Percentiles rank a stretch among this genome's conserved stretches.
These are phyloP conservation scores for Syrista parreyssii DNA, from an alignment of 2,888 invertebrate genomes.

Conservation along the genomic window DNA sequence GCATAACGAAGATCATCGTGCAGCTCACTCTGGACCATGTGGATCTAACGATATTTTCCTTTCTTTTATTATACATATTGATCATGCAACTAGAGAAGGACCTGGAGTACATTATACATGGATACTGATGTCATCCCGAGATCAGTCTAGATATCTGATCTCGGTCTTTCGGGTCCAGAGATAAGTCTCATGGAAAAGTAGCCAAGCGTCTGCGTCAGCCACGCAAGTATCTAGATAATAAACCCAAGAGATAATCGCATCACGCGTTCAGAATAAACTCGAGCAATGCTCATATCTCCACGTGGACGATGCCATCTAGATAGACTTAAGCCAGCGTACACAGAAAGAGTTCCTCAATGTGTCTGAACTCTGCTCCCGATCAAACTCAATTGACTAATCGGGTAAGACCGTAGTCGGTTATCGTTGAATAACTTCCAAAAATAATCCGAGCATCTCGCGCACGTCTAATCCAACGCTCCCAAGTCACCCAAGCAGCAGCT, in stretches of 20 bases:
- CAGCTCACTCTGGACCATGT: not conserved
- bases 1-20: not conserved
- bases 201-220: not conserved
- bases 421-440: not conserved
- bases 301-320: not conserved
- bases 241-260: slow-evolving; percentile 2
- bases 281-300: not conserved
- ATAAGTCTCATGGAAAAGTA: not conserved
- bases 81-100: not conserved
- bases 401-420: not conserved
- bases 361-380: not conserved
- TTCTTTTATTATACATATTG: not conserved
- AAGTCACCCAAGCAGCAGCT: not conserved
- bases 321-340: not conserved
- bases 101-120: not conserved
- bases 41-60: not conserved
- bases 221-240: not conserved
- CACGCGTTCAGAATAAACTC: slow-evolving; percentile 2
- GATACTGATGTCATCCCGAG: not conserved
- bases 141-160: not conserved
- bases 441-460: not conserved
- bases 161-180: not conserved
- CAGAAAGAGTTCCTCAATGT: no score
- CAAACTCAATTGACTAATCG: slow-evolving; percentile 3
- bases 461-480: not conserved